Base-by-base conservation (phyloP, 2,113 vertebrate species). In the Typhlomys cinereus region DNA sequence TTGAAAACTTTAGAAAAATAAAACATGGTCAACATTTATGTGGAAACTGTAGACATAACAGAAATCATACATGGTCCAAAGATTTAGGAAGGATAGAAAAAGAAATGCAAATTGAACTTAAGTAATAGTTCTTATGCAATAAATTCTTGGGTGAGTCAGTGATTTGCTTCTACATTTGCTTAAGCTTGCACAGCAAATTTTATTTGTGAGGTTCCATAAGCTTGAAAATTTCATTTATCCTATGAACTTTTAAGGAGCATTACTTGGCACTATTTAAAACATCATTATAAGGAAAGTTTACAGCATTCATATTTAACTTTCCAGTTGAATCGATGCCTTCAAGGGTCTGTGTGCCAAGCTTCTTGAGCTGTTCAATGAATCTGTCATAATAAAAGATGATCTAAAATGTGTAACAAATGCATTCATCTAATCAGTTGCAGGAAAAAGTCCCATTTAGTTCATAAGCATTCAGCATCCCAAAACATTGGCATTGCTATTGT, bases 361-460 rank as follows among this genome's bases (percentile, higher is more conserved):
- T 94, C 78, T 70, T 91, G 64, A 44, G 57, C 27, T 95, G 23
- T 89, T 93, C 92, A 96, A 93, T 94, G 97, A 93, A 79, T 83
- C 87, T 93, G 50, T 89, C 93, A 84, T 85, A 95, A 95, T n/a
- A 89, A 73, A 81, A 71, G 48, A 90, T 75, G 18, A 96, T 93
- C 52, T 70, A 95, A 73, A 97, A 54, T 57, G 81, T 46, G 61
- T 64, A 96, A 95, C 57, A 93, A 93, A 95, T 97, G 95, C 54
- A 91, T 86, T 70, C 84, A 69, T 96, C 95, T 85, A 84, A 61
- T 93, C 94, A 96, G n/a, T 48, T 23, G 48, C 71, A 75, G 66
- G 48, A 95, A 96, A 97, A 95, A 95, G 94, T 78, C 88, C 41
- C 69, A 85, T 95, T 96, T 93, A 79, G n/a, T 85, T 67, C 85